A percentile compares a stretch with the other conserved stretches of the same genome.
phyloP scores from a whole-genome alignment of 2,113 vertebrate genomes.

The Bos javanicus region DNA sequence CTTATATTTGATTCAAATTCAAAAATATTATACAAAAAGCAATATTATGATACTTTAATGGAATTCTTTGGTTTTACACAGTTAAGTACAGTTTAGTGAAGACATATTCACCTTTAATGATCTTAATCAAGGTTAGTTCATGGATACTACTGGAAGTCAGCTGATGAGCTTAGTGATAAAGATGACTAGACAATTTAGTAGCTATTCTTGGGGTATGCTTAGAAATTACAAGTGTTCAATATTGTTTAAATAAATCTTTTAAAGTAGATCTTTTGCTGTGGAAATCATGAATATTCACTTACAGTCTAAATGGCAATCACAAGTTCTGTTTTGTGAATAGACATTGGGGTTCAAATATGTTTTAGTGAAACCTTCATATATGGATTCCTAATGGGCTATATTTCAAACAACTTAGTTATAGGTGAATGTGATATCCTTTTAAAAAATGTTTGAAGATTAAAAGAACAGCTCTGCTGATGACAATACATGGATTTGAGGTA shows the following conservation, averaged over 20 bases:
- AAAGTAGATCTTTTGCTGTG: not conserved
- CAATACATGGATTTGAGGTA: not conserved
- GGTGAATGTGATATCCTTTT: not conserved
- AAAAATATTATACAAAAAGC: not conserved
- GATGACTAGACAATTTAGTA: not conserved
- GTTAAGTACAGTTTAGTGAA: not conserved
- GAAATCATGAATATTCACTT: not conserved
- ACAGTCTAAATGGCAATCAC: not conserved
- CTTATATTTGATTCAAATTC: slow-evolving; percentile 13
- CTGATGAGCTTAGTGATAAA: not conserved
- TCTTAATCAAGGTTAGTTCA: not conserved
- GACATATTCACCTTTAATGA: not conserved
- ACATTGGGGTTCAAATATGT: not conserved
- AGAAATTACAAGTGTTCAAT: not conserved
- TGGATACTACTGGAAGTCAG: not conserved
- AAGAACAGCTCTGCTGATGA: not conserved
- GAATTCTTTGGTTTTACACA: not conserved
- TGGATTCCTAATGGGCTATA: not conserved
- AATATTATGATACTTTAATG: not conserved
- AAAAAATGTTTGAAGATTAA: not conserved
- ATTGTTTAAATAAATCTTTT: not conserved
- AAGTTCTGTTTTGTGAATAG: not conserved
- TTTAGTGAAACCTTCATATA: not conserved
- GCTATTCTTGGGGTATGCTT: not conserved
- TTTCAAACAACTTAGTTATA: not conserved